A percentile compares a stretch with the other conserved stretches of the same genome.
phyloP scores from a whole-genome alignment of 2,888 invertebrate genomes.

The Augiades crinisus region DNA sequence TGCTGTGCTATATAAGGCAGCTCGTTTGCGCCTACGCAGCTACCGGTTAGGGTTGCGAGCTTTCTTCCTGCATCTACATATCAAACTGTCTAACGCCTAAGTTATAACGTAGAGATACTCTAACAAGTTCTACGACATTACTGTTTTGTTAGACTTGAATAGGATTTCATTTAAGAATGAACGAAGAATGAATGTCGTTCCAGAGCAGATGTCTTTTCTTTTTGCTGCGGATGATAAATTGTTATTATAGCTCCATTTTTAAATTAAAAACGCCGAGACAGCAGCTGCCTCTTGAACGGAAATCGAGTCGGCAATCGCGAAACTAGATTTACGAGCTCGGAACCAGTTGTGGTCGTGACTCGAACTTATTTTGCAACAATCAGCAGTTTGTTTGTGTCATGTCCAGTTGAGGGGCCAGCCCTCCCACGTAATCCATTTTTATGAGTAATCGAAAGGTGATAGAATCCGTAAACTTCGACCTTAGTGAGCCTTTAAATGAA shows the following conservation, averaged over 20 bases:
- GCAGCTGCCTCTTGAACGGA: constrained; percentile 20
- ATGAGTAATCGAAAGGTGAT: too few species aligned
- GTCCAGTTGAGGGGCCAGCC: constrained; percentile 8
- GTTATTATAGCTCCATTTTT: neutral
- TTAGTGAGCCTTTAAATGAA: too few species aligned
- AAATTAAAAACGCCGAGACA: constrained; percentile 15
- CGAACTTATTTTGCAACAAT: constrained; percentile 45
- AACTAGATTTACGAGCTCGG: constrained; percentile 53
- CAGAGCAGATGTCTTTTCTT: neutral
- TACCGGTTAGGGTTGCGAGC: neutral
- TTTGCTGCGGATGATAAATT: neutral
- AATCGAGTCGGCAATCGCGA: constrained; percentile 37
- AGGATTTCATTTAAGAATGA: neutral
- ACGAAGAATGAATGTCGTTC: neutral
- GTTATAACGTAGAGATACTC: neutral
- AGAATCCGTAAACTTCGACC: too few species aligned
- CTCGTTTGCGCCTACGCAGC: constrained; percentile 9
- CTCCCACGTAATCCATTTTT: constrained; percentile 17
- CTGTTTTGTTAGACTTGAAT: neutral
- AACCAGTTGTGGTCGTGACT: constrained; percentile 45
- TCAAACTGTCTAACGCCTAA: neutral
- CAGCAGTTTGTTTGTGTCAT: constrained; percentile 31
- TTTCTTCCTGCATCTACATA: constrained; percentile 5
- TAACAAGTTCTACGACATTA: neutral
- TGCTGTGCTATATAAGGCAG: constrained; percentile 2